A percentile compares a stretch with the other conserved stretches of the same genome.
phyloP scores from a whole-genome alignment of 2,113 vertebrate species.

The Scophthalmus maximus region DNA sequence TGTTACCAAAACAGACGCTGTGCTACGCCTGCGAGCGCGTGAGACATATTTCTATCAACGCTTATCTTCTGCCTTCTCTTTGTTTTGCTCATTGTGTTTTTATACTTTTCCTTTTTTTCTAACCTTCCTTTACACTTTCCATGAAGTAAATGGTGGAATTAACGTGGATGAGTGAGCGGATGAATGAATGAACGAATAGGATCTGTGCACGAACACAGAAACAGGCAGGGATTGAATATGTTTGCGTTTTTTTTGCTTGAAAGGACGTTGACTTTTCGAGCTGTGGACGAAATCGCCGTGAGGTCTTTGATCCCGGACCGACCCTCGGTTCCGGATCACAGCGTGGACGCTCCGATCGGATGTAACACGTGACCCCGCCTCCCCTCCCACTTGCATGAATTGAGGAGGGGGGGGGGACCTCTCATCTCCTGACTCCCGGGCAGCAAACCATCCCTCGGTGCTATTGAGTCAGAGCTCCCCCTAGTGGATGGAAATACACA shows the following conservation, averaged over 20 bases:
- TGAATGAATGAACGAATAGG: slow-evolving; percentile 25
- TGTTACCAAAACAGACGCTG: slow-evolving; percentile 67
- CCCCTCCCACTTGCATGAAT: slow-evolving; percentile 15
- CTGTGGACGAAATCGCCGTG: background rate
- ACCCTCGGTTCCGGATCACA: slow-evolving; percentile 21
- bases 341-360: slow-evolving; percentile 24
- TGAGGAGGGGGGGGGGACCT: slow-evolving; percentile 13
- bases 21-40: slow-evolving; percentile 48
- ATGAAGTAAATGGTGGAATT: background rate
- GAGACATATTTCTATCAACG: slow-evolving; percentile 40
- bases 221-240: slow-evolving; percentile 38
- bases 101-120: slow-evolving; percentile 7
- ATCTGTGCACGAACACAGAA: slow-evolving; percentile 28
- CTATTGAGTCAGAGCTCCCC: slow-evolving; percentile 77
- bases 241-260: slow-evolving; percentile 8
- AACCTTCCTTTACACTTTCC: background rate
- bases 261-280: slow-evolving; percentile 42
- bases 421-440: slow-evolving; percentile 54
- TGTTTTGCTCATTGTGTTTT: slow-evolving; percentile 27
- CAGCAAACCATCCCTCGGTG: slow-evolving; percentile 69
- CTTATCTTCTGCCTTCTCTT: slow-evolving; percentile 48
- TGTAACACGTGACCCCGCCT: too few relatives aligned
- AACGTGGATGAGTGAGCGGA: slow-evolving; percentile 9
- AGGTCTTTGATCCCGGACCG: slow-evolving; percentile 14
- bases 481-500: slow-evolving; percentile 68